phyloP scores from a whole-genome alignment of 2,888 invertebrate genomes.

The Lycophotia porphyrea region DNA sequence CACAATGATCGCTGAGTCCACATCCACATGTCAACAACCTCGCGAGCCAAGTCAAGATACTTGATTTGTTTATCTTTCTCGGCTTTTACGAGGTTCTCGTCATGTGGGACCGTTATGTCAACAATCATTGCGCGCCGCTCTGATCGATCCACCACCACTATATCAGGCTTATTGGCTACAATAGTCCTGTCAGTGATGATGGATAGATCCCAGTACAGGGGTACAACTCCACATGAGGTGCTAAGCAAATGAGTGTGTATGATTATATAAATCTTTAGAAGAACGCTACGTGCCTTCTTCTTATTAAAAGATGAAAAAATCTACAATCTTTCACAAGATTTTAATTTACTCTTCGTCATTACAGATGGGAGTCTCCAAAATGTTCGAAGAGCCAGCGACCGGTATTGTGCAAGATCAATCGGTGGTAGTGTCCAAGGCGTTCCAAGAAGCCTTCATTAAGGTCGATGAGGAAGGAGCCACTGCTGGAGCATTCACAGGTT shows the following conservation, averaged over 20 bases:
- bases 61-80: too few relatives aligned
- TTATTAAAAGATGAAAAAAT: neutral
- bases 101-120: too few relatives aligned
- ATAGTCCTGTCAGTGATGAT: too few relatives aligned
- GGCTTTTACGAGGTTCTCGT: too few relatives aligned
- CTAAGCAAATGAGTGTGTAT: neutral
- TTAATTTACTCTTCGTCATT: constrained; percentile 4
- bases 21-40: too few relatives aligned
- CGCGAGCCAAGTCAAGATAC: too few relatives aligned
- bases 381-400: constrained; percentile 71
- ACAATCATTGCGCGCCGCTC: too few relatives aligned
- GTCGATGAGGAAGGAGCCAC: constrained; percentile 96
- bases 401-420: constrained; percentile 68
- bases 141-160: too few relatives aligned
- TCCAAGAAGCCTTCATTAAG: constrained; percentile 95
- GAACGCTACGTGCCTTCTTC: neutral
- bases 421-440: constrained; percentile 90
- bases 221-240: neutral
- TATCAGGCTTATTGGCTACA: too few relatives aligned
- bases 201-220: too few relatives aligned
- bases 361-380: constrained; percentile 74
- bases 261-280: neutral
- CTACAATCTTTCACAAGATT: neutral
- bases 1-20: too few relatives aligned
- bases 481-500: constrained; percentile 93